Base-by-base conservation (phyloP, 2,888 invertebrate genomes). In the Agonopterix subpropinquella region DNA sequence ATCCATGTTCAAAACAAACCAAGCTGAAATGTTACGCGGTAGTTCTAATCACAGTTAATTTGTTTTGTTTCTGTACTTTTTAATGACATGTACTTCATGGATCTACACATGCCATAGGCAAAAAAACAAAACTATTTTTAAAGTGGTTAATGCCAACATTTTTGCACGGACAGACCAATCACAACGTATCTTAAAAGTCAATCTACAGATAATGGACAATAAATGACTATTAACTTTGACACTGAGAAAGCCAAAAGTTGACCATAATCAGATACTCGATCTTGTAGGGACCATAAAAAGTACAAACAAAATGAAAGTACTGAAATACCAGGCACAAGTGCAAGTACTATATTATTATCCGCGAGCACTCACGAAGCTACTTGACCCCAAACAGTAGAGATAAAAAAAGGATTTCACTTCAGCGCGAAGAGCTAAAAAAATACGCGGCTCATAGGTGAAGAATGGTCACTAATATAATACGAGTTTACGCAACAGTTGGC, bases 351-450 rank as follows among this genome's bases (percentile, higher is more conserved):
- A 28, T 28, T 28, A 28, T 28, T 28, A 28, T 28, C 28, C 7
- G 11, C 4, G 36, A 37, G 44, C 37, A 28, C 11, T 39, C 8
- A 8, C n/a, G 9, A 39, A 47, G 37, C 39, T 37, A 11, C 39
- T 18, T 44, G 48, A 41, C 44, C 48, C 11, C 11, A 36, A 45
- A 44, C 15, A 41, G 44, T 48, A 39, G 44, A 46, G 49, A 49
- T 46, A 51, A 55, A 55, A 50, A 53, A 54, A 53, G 52, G 57
- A 61, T 64, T 65, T 67, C 62, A 61, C 62, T 65, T 56, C 61
- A 64, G 64, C 65, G 57, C 51, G 48, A 62, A 65, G 49, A 61
- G 56, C 54, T 59, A 62, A 54, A 58, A 64, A 57, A 64, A 61
- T 28, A 28, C 57, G 58, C 37, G 41, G 41, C 15, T 43, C 28